phyloP scores from a whole-genome alignment of 2,888 invertebrate species.

The Temnothorax rugatulus region DNA sequence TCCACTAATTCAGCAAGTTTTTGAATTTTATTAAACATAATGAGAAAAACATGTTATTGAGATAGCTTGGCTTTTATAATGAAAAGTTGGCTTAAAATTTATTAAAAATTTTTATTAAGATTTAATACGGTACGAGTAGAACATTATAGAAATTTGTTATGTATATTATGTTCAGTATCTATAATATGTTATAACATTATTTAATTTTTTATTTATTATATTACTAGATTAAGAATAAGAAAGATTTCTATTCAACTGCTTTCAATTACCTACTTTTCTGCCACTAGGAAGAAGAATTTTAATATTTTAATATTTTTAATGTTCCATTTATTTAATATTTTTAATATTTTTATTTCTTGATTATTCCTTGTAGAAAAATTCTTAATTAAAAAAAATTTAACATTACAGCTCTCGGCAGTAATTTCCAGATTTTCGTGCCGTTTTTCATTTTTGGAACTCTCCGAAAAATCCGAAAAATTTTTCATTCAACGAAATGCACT shows the following conservation, averaged over 20 bases:
- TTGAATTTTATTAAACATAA: neutral
- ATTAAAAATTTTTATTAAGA: neutral
- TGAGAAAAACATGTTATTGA: neutral
- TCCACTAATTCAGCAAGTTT: neutral
- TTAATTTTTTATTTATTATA: slow-evolving; percentile 1
- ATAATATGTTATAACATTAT: neutral
- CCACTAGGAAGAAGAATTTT: neutral
- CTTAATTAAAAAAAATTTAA: neutral
- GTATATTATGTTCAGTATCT: neutral
- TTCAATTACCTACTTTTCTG: neutral
- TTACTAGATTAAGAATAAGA: neutral
- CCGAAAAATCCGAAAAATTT: slow-evolving; percentile 11
- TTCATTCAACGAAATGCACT: slow-evolving; percentile 32
- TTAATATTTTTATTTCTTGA: neutral
- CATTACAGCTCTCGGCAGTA: neutral
- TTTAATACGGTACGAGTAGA: neutral
- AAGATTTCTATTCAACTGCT: neutral
- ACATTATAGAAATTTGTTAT: neutral
- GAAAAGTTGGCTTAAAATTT: neutral
- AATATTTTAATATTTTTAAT: neutral
- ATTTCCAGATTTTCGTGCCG: neutral
- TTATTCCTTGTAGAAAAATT: neutral
- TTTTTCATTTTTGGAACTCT: neutral
- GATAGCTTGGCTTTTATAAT: neutral
- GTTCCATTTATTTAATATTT: too few relatives aligned